Evolutionary conservation across 2,113 vertebrate genomes (phyloP), one percentile per base, ranked within the genome.

Genomic region (Corvus cornix): DNA sequence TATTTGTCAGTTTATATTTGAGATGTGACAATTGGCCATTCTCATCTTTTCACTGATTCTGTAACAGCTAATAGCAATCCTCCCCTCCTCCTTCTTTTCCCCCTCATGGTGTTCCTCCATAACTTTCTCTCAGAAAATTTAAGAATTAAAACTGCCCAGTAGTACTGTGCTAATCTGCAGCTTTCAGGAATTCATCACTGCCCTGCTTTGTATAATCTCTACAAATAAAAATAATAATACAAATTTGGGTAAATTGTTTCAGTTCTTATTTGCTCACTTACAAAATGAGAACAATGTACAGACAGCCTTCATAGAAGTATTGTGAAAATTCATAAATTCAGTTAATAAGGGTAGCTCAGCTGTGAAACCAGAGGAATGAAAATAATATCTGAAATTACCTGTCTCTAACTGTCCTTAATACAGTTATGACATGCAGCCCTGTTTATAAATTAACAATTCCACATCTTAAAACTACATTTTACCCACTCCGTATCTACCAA

Each of bases 101-200:
- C 1, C 1, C 3, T 51, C 6, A 9, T 0, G 1, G 13, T 7
- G 1, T 49, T 53, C 9, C 21, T 74, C 19, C 13, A 9, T 19
- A 8, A 1, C 0, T 59, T 89, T 77, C 13, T 59, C 5, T 48
- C 8, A 46, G 28, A 91, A 92, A 60, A 86, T 26, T 28, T 46
- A 77, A 44, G 58, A 85, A 37, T 16, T 4, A n/a, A 26, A 22
- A 44, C 8, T 55, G 9, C 4, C 23, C 16, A 66, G 5, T 4
- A 35, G 2, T 10, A 55, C 15, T 11, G 22, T 33, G 26, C 1
- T 48, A 19, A 70, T 35, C 6, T 75, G 15, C 2, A 68, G 9
- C 9, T 83, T 60, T 69, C 49, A 49, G 7, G 13, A 69, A 37
- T 62, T 59, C 12, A 16, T 67, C 19, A 44, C 4, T 53, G 7